phyloP scores from a whole-genome alignment of 2,888 invertebrate species.

The Macrophya alboannulata region DNA sequence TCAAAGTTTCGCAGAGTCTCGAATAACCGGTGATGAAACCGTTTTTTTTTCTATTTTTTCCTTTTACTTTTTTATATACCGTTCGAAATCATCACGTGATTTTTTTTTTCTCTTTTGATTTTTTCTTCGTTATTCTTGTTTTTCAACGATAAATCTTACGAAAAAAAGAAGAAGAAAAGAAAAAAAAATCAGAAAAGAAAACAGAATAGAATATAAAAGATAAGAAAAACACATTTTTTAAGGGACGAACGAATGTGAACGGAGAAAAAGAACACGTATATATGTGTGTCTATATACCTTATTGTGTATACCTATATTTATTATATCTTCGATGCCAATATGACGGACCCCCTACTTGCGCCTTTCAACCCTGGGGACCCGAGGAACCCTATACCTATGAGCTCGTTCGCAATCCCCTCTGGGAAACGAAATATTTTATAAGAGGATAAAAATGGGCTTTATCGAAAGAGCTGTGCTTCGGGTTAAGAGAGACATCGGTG shows the following conservation, averaged over 20 bases:
- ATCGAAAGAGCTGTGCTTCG: slow-evolving; percentile 40
- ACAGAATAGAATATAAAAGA: background rate
- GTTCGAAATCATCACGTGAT: background rate
- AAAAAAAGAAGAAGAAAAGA: background rate
- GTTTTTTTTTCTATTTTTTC: no score
- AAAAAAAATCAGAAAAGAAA: background rate
- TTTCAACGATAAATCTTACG: background rate
- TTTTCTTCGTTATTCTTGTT: background rate
- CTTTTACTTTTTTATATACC: no score
- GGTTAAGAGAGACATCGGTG: slow-evolving; percentile 36
- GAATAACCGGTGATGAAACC: background rate
- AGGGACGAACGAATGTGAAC: background rate
- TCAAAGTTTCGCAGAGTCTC: background rate
- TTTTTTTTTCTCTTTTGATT: background rate
- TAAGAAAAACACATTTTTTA: background rate
- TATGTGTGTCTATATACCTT: background rate
- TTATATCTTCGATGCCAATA: slow-evolving; percentile 44
- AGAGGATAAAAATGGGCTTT: slow-evolving; percentile 50
- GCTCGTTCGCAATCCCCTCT: background rate
- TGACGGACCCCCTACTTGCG: slow-evolving; percentile 25
- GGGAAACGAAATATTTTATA: slow-evolving; percentile 45
- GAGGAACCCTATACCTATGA: slow-evolving; percentile 3
- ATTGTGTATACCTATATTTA: background rate
- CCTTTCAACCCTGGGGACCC: background rate
- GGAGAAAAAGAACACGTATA: background rate